Conservation (phyloP, 2,113 vertebrate species). For the Saguinus imperator region DNA sequence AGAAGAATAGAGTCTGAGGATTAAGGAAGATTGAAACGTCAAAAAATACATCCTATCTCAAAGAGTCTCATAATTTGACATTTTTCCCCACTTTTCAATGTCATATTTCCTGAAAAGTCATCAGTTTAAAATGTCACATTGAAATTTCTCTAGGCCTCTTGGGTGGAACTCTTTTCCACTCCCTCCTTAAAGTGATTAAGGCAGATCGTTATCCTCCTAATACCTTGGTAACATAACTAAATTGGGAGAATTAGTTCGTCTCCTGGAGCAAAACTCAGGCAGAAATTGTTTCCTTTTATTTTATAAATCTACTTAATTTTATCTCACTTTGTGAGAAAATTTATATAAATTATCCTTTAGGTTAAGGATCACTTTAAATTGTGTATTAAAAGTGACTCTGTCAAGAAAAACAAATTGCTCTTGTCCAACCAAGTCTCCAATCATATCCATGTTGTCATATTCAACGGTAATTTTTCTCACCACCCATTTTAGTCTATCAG, state of each 20-base stretch:
- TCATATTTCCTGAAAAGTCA: background rate
- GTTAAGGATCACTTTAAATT: constrained; percentile 45
- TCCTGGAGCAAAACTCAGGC: background rate
- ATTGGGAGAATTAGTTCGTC: background rate
- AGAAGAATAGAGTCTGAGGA: background rate
- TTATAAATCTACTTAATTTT: constrained; percentile 46
- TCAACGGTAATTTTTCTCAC: background rate
- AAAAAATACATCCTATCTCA: background rate
- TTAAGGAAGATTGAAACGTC: background rate
- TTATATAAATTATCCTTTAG: constrained; percentile 24
- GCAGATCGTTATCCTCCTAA: background rate
- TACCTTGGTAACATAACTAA: background rate
- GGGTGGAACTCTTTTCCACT: background rate
- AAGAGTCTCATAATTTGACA: background rate
- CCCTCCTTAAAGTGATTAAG: background rate
- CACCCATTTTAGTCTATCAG: background rate
- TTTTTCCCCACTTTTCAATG: background rate
- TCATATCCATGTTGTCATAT: background rate
- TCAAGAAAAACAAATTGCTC: background rate
- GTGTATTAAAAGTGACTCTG: background rate
- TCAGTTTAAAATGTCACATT: background rate
- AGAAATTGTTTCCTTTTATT: background rate
- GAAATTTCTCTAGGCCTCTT: background rate
- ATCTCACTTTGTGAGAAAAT: background rate
- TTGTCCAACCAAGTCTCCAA: background rate